Conservation (phyloP, 2,888 invertebrate species). For the Monochamus alternatus region DNA sequence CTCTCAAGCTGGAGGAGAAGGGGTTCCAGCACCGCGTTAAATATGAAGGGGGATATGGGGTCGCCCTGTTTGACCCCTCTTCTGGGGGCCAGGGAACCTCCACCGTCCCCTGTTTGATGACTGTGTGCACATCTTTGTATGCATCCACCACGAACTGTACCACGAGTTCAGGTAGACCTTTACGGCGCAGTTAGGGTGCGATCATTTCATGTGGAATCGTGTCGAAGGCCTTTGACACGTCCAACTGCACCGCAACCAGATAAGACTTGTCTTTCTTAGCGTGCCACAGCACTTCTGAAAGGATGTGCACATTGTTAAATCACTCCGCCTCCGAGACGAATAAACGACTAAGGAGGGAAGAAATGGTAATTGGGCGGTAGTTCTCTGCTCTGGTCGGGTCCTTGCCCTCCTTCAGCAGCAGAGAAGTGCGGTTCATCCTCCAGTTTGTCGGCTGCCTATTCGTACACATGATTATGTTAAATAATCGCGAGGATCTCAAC, state of each 20-base stretch:
- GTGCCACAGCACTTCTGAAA: slow-evolving; percentile 57
- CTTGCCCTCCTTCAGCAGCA: slow-evolving; percentile 63
- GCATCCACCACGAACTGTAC: no score
- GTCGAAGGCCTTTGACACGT: slow-evolving; percentile 70
- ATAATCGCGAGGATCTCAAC: slow-evolving; percentile 44
- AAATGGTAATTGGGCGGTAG: slow-evolving; percentile 62
- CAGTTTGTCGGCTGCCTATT: slow-evolving; percentile 57
- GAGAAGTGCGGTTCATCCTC: slow-evolving; percentile 61
- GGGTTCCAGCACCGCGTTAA: slow-evolving; percentile 63
- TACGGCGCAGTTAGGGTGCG: no score
- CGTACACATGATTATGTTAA: slow-evolving; percentile 47
- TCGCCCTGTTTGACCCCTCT: slow-evolving; percentile 68
- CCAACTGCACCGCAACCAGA: slow-evolving; percentile 67
- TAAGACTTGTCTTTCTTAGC: slow-evolving; percentile 50
- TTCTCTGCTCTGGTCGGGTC: slow-evolving; percentile 54
- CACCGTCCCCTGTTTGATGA: no score
- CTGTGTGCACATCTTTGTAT: no score
- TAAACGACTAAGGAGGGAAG: slow-evolving; percentile 58
- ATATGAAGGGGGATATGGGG: slow-evolving; percentile 62
- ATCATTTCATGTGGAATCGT: slow-evolving; percentile 47
- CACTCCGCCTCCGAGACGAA: slow-evolving; percentile 29
- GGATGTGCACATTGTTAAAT: no score
- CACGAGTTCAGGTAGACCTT: no score
- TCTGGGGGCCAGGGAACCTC: slow-evolving; percentile 53
- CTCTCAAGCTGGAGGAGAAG: no score